phyloP scores from a whole-genome alignment of 2,113 vertebrate genomes.

The Aramus guarauna region DNA sequence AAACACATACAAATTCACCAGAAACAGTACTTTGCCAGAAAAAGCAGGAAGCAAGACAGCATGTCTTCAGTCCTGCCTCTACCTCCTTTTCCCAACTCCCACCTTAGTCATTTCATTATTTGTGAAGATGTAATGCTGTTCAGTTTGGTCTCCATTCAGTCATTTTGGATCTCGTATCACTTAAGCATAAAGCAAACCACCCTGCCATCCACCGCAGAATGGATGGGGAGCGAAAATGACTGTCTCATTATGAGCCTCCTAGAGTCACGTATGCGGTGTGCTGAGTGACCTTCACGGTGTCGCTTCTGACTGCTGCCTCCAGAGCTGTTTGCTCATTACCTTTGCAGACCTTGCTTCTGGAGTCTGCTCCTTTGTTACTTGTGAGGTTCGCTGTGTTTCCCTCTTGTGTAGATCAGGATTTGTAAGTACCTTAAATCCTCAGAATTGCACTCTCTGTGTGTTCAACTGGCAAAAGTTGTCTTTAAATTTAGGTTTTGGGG shows the following conservation, averaged over 20 bases:
- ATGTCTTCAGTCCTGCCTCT: neutral
- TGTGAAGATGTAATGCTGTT: neutral
- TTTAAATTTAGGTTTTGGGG: neutral
- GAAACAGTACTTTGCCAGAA: neutral
- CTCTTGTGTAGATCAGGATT: neutral
- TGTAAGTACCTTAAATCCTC: neutral
- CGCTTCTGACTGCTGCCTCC: neutral
- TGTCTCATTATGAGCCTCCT: neutral
- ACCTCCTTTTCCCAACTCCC: neutral
- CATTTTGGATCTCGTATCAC: neutral
- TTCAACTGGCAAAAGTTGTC: neutral
- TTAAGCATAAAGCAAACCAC: neutral
- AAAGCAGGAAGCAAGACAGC: neutral
- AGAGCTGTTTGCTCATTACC: neutral
- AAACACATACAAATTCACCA: neutral
- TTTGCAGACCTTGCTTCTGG: neutral
- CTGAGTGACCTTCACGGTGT: neutral
- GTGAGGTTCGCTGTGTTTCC: neutral
- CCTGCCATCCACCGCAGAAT: neutral
- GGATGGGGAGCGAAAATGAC: neutral
- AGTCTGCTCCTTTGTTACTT: neutral
- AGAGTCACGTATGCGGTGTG: fast-evolving
- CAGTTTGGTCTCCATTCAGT: neutral
- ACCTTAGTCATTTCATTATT: neutral
- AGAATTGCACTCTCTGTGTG: neutral